Evolutionary conservation across 2,888 invertebrate species (phyloP), one percentile per base, ranked within the genome.

Genomic region (Biston betularia): DNA sequence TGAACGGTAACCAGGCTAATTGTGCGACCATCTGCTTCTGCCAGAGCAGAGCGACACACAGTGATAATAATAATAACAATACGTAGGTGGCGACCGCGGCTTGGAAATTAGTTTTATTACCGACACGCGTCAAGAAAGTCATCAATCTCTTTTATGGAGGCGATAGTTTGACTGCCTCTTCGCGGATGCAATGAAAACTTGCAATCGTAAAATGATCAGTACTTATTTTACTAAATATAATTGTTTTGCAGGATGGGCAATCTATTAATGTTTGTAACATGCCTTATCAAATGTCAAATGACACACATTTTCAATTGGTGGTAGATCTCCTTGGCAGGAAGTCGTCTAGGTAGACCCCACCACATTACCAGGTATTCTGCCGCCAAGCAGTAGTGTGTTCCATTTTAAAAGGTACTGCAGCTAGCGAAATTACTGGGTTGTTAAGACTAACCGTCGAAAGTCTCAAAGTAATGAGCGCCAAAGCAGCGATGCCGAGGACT

Each of bases 91-190:
- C 45, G 14, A 10, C 8, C 46, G n/a, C 42, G 33, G 46, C 45
- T 59, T 49, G 58, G 58, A 62, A 61, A 62, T 66, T 57, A 61
- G 55, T 58, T 66, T 65, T 66, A 66, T 61, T 15, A 49, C 62
- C 35, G 57, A 35, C 62, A 66, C 57, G 9, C 62, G 53, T 66
- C 58, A 66, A 54, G 56, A 65, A 60, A 65, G 14, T 24, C 58
- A 62, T 62, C 53, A 62, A 62, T 66, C 66, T 57, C 42, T 62
- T 65, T 66, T 57, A 54, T 58, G 45, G 62, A 24, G 48, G 62
- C 53, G 42, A 57, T 62, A 58, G 11, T 65, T 61, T 42, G 42
- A 38, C 53, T 40, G 40, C 14, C 34, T 54, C 38, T 52, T 48
- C 34, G 46, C 45, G 42, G 52, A 58, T 63, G 55, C 56, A 45